Evolutionary conservation across 2,113 vertebrate species (phyloP), one percentile per base, ranked within the genome.

Genomic region (Excalfactoria chinensis): DNA sequence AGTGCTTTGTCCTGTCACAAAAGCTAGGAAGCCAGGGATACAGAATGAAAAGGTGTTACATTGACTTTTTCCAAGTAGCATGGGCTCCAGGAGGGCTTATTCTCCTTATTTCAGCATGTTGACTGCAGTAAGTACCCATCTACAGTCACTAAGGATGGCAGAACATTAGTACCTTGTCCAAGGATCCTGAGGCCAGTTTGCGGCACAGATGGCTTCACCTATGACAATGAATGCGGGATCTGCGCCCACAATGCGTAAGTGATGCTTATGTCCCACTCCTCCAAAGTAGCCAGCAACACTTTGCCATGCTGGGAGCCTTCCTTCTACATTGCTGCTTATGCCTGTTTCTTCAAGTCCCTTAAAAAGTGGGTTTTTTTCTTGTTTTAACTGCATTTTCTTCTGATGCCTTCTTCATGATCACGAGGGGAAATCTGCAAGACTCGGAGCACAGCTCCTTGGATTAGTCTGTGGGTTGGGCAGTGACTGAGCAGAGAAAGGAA

Each of bases 221-320:
- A 97, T 10, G 37, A 75, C 28, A 97, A 95, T 1, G 95, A 97
- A 51, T 97, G 96, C 6, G 8, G 1, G 17, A 75, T 97, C 82
- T 97, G 95, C 28, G 70, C 87, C 78, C 68, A 94, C 69, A 96
- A 96, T 9, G 1, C 1, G 95, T 96, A 88, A 92, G 96, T 93
- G 71, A 68, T 48, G 0, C 3, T 6, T 18, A 0, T 12, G 18
- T n/a, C 30, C 28, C 1, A 15, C 44, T 41, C 55, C 32, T 84
- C 1, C 77, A 5, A 25, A 62, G 69, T 21, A 78, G 53, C 78
- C 71, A 72, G 25, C 56, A 35, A 1, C 15, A 34, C 66, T 75
- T 53, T 56, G 25, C 46, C 44, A 11, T 8, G 53, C 30, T 13
- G 44, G 64, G 35, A 82, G 9, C n/a, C 6, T 3, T 13, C 58